Conservation (phyloP, 2,113 vertebrate species). For the Crotalus viridis region DNA sequence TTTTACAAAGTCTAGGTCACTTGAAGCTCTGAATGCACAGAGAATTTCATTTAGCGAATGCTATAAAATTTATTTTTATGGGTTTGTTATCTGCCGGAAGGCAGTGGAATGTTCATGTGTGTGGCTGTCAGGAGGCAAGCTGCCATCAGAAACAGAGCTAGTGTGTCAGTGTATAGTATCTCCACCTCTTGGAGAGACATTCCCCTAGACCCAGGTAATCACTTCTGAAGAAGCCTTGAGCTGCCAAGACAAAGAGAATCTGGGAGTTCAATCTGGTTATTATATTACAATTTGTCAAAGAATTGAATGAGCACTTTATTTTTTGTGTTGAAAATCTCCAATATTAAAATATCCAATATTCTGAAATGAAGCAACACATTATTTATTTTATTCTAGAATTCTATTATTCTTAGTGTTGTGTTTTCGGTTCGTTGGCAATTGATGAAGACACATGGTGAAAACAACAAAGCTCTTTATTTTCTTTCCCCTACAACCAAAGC, state of each 20-base stretch:
- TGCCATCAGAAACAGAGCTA: not conserved
- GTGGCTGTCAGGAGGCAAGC: not conserved
- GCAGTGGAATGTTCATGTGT: not conserved
- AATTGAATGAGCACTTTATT: not conserved
- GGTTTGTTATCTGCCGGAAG: not conserved
- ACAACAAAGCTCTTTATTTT: no score
- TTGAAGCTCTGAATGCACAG: not conserved
- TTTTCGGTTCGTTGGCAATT: no score
- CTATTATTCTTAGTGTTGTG: not conserved
- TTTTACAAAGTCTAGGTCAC: not conserved
- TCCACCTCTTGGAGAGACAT: not conserved
- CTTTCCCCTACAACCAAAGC: no score
- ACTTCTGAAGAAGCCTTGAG: not conserved
- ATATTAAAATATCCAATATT: not conserved
- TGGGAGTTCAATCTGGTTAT: not conserved
- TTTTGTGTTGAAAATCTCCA: not conserved
- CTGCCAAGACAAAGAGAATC: not conserved
- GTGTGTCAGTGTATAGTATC: not conserved
- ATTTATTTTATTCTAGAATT: not conserved
- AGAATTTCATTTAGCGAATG: not conserved
- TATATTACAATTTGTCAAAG: not conserved
- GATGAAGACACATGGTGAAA: no score
- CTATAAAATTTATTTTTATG: not conserved
- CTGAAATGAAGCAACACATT: not conserved
- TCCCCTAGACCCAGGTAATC: not conserved